A percentile compares a stretch with the other conserved stretches of the same genome.
These are phyloP conservation scores for Scomber colias DNA, from an alignment of 2,113 vertebrate species.

Conservation along the genomic window DNA sequence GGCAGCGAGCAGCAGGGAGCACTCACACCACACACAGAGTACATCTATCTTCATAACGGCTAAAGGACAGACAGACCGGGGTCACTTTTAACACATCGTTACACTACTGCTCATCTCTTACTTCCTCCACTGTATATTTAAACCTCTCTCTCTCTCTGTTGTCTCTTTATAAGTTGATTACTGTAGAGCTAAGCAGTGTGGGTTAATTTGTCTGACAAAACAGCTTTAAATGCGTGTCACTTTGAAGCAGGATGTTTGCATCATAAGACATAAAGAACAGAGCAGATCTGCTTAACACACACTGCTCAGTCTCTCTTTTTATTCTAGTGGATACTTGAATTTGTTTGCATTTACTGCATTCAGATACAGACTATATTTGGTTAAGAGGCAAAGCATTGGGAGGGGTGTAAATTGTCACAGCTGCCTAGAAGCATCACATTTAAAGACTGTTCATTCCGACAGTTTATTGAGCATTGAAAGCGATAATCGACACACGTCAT, in stretches of 20 bases:
- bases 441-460: too few species aligned
- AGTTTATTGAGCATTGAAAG: too few species aligned
- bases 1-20: not conserved
- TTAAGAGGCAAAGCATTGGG: too few species aligned
- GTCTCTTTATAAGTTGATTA: not conserved
- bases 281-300: too few species aligned
- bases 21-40: constrained; percentile 1
- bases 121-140: constrained; percentile 8
- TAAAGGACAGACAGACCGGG: constrained; percentile 29
- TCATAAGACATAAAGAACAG: not conserved
- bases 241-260: constrained; percentile 7
- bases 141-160: not conserved
- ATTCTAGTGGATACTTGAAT: too few species aligned
- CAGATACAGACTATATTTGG: too few species aligned
- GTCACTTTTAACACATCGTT: constrained; percentile 51
- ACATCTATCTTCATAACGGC: constrained; percentile 46
- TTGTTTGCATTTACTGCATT: too few species aligned
- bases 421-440: too few species aligned
- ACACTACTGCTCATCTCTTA: constrained; percentile 27
- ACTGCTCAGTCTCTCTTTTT: too few species aligned
- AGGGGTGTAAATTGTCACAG: too few species aligned
- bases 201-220: constrained; percentile 32
- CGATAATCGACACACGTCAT: too few species aligned
- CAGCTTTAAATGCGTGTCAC: constrained; percentile 15
- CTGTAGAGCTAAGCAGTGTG: not conserved